These are phyloP conservation scores for Sceloporus tristichus DNA, from an alignment of 2,113 vertebrate genomes.

Conservation along the genomic window DNA sequence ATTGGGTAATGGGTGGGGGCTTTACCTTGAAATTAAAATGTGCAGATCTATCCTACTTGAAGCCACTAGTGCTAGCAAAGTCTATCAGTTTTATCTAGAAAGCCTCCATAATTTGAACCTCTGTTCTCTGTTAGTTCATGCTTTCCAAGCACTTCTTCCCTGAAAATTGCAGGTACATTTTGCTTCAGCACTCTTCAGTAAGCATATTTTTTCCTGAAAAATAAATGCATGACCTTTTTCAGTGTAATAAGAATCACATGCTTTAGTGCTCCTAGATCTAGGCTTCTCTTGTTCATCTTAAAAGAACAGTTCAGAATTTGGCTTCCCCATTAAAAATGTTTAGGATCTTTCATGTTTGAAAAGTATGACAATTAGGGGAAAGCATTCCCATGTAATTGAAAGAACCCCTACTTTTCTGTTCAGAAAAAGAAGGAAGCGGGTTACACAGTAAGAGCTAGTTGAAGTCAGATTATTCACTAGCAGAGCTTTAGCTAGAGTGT, in stretches of 20 bases:
- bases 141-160: not conserved
- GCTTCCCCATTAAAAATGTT: not conserved
- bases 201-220: not conserved
- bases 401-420: not conserved
- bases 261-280: not conserved
- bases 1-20: too few species aligned
- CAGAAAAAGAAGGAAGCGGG: not conserved
- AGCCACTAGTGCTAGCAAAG: too few species aligned
- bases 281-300: not conserved
- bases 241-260: not conserved
- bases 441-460: not conserved
- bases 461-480: not conserved
- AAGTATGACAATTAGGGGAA: not conserved
- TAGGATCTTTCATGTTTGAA: not conserved
- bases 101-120: not conserved
- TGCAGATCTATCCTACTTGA: too few species aligned
- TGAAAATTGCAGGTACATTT: not conserved
- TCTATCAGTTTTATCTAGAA: too few species aligned
- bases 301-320: not conserved
- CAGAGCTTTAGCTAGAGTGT: slow-evolving; percentile 6
- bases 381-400: not conserved
- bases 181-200: not conserved
- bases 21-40: too few species aligned
- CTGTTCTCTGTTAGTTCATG: not conserved
- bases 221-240: not conserved